Percentiles rank a stretch among this genome's conserved stretches.
phyloP scores from a whole-genome alignment of 2,113 vertebrate species.

The Opisthocomus hoazin region DNA sequence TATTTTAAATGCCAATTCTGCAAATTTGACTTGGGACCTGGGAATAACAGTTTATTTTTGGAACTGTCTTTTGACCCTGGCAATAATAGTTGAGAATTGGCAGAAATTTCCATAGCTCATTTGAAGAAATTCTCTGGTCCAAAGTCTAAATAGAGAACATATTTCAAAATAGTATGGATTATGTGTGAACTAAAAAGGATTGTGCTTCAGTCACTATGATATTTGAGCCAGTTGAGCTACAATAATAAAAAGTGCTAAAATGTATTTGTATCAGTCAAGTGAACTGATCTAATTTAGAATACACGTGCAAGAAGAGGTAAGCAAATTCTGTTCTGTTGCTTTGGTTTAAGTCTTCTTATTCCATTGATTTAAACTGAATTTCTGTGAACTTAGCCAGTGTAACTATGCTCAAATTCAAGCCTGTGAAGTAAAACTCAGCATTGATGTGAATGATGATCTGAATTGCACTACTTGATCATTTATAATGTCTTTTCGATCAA shows the following conservation, averaged over 20 bases:
- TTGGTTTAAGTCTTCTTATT: neutral
- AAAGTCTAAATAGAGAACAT: neutral
- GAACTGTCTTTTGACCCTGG: neutral
- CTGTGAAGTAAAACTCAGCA: neutral
- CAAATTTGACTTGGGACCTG: neutral
- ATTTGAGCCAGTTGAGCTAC: neutral
- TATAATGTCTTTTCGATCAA: neutral
- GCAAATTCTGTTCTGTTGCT: neutral
- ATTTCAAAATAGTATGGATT: neutral
- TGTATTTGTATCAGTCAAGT: neutral
- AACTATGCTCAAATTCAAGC: neutral
- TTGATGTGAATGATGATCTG: neutral
- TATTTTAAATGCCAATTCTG: neutral
- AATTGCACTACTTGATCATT: neutral
- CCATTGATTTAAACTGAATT: neutral
- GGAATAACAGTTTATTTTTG: neutral
- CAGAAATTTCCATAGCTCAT: neutral
- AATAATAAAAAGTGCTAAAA: neutral
- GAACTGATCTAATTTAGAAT: neutral
- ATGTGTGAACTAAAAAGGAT: neutral
- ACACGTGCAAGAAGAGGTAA: neutral
- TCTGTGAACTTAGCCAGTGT: neutral
- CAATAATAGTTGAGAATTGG: neutral
- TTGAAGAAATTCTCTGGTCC: neutral
- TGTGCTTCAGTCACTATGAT: neutral